Evolutionary conservation across 23 tunicate genomes (phyloP), one percentile per base, ranked within the genome.

Genomic region (Ascidia mentula): DNA sequence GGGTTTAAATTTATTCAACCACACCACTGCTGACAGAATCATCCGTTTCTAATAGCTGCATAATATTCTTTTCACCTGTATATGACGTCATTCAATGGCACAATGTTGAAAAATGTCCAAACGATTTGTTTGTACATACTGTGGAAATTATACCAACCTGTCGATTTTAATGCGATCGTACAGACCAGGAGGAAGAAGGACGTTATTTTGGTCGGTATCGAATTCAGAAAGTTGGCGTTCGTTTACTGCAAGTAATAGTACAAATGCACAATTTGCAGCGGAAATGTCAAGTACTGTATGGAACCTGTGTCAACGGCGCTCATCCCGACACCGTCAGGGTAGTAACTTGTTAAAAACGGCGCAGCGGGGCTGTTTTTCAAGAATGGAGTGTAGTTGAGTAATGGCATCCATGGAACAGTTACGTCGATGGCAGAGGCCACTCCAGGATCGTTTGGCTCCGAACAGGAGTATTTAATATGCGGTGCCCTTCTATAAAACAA

Each of bases 251-350:
- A 74, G 26, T 38, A 1, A 74, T 13, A 74, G 2, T n/a, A n/a
- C n/a, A n/a, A n/a, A n/a, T n/a, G n/a, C n/a, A n/a, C n/a, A n/a
- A n/a, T n/a, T n/a, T n/a, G n/a, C n/a, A 42, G 53, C 53, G 15
- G 15, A 42, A 42, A 24, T 7, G 9, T 13, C 33, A 69, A 12
- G 20, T 12, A 13, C 20, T 69, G 9, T 73, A 73, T 37, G 36
- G 46, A 79, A 80, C 84, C 59, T 72, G 88, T 85, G 40, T 94
- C 98, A 33, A 94, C 92, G n/a, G 92, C 98, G 71, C 94, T 88
- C 92, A 88, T 90, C 13, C 98, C 98, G 13, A 94, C 94, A 40
- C 98, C 98, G 59, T 94, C 98, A 6, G 98, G 98, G 72, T 94
- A 94, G 70, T 94, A 94, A 18, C 90, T 89, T 28, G 89, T 88